Percentiles rank a stretch among this genome's conserved stretches.
Evolutionary conservation across 2,113 vertebrate genomes (phyloP).

Genomic region (Labrus mixtus): DNA sequence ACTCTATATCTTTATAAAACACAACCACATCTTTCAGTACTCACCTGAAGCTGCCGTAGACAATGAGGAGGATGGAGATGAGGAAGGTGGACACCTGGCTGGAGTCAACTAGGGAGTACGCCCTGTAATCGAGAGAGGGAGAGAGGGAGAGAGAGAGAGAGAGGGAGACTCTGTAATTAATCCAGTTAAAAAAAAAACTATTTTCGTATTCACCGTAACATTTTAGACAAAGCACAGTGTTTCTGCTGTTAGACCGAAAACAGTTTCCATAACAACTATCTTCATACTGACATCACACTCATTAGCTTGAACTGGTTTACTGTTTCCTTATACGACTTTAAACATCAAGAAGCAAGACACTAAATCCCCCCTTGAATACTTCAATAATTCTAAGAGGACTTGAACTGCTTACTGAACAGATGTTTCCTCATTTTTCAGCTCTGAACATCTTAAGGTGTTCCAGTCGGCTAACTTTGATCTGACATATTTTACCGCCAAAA

Average conservation of each 20-base stretch:
- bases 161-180: not conserved
- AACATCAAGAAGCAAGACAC: not conserved
- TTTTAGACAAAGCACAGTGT: not conserved
- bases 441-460: too few species aligned
- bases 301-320: not conserved
- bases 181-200: not conserved
- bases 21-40: slow-evolving; percentile 13
- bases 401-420: too few species aligned
- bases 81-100: slow-evolving; percentile 99
- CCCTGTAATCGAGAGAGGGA: slow-evolving; percentile 84
- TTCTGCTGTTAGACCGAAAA: not conserved
- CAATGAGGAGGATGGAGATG: slow-evolving; percentile 89
- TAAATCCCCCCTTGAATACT: too few species aligned
- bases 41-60: slow-evolving; percentile 88
- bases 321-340: not conserved
- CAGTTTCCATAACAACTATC: slow-evolving; percentile 2
- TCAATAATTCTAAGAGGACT: too few species aligned
- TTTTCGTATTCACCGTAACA: not conserved
- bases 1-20: too few species aligned
- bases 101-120: slow-evolving; percentile 99
- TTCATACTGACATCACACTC: not conserved
- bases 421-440: too few species aligned
- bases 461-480: not conserved
- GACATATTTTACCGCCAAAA: too few species aligned
- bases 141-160: not conserved